Conservation (phyloP, 2,888 invertebrate genomes). For the Gibbula magus region DNA sequence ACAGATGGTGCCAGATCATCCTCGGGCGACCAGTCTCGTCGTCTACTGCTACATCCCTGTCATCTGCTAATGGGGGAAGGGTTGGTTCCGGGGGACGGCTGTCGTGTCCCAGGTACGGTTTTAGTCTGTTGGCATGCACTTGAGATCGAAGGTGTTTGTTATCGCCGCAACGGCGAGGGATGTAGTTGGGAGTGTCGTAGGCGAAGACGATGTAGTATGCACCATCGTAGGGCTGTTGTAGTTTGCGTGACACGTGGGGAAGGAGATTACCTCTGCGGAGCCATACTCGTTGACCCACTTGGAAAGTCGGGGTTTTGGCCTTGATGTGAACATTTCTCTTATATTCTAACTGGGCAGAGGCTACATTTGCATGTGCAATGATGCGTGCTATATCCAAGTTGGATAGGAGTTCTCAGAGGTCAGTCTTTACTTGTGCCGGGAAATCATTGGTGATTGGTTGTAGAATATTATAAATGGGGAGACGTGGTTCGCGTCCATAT, state of each 20-base stretch:
- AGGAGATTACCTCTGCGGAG: background rate
- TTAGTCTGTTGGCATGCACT: slow-evolving; percentile 21
- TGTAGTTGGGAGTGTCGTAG: background rate
- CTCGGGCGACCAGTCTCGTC: background rate
- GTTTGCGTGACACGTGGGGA: background rate
- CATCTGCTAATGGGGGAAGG: too few relatives aligned
- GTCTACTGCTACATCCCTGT: too few relatives aligned
- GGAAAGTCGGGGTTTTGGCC: slow-evolving; percentile 2
- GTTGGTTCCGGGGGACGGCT: background rate
- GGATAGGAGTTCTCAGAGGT: background rate
- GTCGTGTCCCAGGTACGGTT: background rate
- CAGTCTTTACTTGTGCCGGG: background rate
- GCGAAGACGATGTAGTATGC: slow-evolving; percentile 16
- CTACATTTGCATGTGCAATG: background rate
- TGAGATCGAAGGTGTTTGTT: background rate
- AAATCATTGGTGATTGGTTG: background rate
- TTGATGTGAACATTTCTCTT: slow-evolving; percentile 13
- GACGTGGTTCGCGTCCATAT: slow-evolving; percentile 15
- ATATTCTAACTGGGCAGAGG: background rate
- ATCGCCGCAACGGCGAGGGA: background rate
- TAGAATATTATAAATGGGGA: background rate
- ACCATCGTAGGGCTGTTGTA: slow-evolving; percentile 5
- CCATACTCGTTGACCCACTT: background rate
- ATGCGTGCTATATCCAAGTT: background rate
- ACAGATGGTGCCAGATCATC: background rate